Evolutionary conservation across 2,797 vertebrate species (phyloP).

Genomic region (Danio jaintianensis): DNA sequence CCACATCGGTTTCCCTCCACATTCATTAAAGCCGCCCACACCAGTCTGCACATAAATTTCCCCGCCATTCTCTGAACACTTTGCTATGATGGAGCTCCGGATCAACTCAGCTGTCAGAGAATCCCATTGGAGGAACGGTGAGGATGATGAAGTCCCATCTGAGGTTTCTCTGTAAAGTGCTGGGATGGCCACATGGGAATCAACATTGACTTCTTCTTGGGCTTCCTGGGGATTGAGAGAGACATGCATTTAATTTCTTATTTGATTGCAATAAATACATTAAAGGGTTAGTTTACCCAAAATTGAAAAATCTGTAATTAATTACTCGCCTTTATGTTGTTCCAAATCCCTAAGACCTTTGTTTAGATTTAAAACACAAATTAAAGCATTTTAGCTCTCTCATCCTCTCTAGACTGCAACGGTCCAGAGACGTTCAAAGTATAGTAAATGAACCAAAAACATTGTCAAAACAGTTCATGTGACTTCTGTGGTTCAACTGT

Average conservation of each 20-base stretch:
- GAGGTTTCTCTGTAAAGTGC: conserved; percentile 65
- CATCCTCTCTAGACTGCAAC: too few species aligned
- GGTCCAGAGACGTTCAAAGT: neutral
- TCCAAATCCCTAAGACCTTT: neutral
- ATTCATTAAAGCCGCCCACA: conserved; percentile 55
- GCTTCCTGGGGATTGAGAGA: conserved; percentile 46
- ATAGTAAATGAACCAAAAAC: neutral
- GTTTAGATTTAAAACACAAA: neutral
- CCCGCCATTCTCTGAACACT: conserved; percentile 68
- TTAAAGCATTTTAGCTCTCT: neutral
- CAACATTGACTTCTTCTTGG: conserved; percentile 59
- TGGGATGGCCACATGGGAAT: conserved; percentile 62
- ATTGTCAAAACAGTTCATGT: neutral
- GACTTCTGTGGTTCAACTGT: too few species aligned
- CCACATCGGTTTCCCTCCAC: conserved; percentile 54
- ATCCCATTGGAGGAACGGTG: conserved; percentile 73
- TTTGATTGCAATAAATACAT: neutral
- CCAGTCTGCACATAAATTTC: conserved; percentile 78
- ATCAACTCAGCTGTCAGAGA: conserved; percentile 69
- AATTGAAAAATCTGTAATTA: neutral
- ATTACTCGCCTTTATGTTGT: neutral
- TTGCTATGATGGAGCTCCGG: conserved; percentile 64
- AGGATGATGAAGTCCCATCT: conserved; percentile 37
- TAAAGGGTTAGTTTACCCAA: neutral
- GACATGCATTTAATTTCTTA: neutral